Evolutionary conservation across 2,888 invertebrate genomes (phyloP).

Genomic region (Drosophila rellima): DNA sequence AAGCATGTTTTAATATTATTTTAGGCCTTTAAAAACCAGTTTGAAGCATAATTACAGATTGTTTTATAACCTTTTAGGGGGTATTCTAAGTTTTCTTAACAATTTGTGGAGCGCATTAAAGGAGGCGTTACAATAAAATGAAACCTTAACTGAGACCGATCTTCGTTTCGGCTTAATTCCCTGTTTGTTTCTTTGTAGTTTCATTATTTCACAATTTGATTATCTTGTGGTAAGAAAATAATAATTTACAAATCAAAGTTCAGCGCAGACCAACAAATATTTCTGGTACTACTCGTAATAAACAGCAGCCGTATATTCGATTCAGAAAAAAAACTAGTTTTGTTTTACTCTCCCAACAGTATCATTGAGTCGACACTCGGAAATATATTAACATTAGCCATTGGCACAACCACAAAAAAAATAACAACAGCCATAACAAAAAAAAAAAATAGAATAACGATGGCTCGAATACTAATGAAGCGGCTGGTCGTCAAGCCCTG

Average conservation of each 20-base stretch:
- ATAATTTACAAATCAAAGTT: conserved; percentile 27
- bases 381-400: conserved; percentile 27
- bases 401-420: conserved; percentile 56
- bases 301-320: conserved; percentile 14
- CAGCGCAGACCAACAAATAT: conserved; percentile 22
- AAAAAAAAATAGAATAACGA: conserved; percentile 40
- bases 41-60: conserved; percentile 18
- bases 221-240: background rate
- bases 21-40: conserved; percentile 41
- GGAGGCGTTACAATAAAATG: too few species aligned
- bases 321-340: conserved; percentile 65
- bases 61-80: background rate
- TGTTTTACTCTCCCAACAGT: conserved; percentile 33
- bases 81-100: too few species aligned
- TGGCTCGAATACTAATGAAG: conserved; percentile 51
- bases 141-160: too few species aligned
- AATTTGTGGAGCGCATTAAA: too few species aligned
- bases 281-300: conserved; percentile 16
- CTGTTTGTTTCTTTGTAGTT: background rate
- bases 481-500: conserved; percentile 16
- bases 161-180: too few species aligned
- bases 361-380: conserved; percentile 40
- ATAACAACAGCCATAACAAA: conserved; percentile 27
- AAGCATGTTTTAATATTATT: background rate
- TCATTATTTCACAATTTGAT: background rate